Evolutionary conservation across 2,888 invertebrate genomes (phyloP).

Genomic region (Tetranychus piercei): DNA sequence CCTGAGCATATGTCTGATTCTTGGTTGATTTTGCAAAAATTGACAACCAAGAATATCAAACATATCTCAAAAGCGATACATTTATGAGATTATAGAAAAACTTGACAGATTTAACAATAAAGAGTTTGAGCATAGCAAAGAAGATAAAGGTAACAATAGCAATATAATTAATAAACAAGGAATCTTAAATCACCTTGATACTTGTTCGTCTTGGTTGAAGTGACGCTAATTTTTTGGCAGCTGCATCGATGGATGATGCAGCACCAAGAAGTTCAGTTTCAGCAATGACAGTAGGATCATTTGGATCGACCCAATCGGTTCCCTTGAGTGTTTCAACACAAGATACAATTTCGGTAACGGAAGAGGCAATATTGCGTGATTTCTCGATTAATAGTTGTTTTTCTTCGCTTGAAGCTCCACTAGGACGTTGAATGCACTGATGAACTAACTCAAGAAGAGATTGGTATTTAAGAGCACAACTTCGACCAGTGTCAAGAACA

Average conservation of each 20-base stretch:
- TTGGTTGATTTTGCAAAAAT: slow-evolving; percentile 55
- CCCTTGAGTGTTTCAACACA: slow-evolving; percentile 78
- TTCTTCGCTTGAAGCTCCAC: slow-evolving; percentile 32
- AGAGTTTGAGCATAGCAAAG: neutral
- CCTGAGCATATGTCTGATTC: slow-evolving; percentile 88
- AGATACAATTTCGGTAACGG: slow-evolving; percentile 78
- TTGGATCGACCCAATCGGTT: slow-evolving; percentile 65
- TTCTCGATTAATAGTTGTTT: slow-evolving; percentile 55
- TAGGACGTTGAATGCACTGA: slow-evolving; percentile 34
- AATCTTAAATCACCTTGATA: slow-evolving; percentile 45
- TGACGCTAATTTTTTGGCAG: slow-evolving; percentile 80
- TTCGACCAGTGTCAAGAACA: slow-evolving; percentile 59
- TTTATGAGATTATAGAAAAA: slow-evolving; percentile 21
- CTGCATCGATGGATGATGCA: slow-evolving; percentile 92
- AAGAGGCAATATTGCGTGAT: slow-evolving; percentile 70
- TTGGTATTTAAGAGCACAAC: slow-evolving; percentile 68
- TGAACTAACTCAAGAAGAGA: slow-evolving; percentile 64
- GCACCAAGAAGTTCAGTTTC: slow-evolving; percentile 92
- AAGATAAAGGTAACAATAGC: neutral
- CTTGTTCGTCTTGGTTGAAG: slow-evolving; percentile 59
- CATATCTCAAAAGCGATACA: slow-evolving; percentile 65
- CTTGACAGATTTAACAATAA: neutral
- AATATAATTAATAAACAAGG: neutral
- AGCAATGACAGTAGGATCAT: slow-evolving; percentile 89
- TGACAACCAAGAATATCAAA: slow-evolving; percentile 99